Base-by-base conservation (phyloP, 37 sponge, comb jelly and placozoan genomes). In the Dysidea cf. avara region DNA sequence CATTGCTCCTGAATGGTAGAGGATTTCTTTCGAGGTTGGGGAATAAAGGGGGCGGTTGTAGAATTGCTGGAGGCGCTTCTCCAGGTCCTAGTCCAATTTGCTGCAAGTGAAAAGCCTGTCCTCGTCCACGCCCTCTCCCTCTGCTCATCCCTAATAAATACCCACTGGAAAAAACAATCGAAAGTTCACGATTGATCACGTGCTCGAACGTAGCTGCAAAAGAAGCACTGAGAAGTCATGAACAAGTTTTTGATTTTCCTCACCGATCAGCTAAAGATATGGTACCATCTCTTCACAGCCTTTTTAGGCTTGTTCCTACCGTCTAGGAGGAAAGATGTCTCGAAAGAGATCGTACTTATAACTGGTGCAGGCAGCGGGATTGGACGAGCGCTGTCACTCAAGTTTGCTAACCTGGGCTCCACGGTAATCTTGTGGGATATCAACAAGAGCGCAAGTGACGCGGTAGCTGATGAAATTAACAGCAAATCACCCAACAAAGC, bases 311-410 rank as follows among this genome's bases (percentile, higher is more conserved):
- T n/a, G n/a, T n/a, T n/a, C n/a, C n/a, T n/a, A n/a, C n/a, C n/a
- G n/a, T n/a, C n/a, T n/a, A n/a, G n/a, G 49, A 76, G 78, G 74
- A 91, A 91, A 54, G 83, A 90, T 22, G 76, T 93, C 1, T 81
- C 47, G 22, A 77, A 81, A 29, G 94, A 93, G 43, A 61, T 89
- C 35, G 87, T 94, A 24, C 84, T 94, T 31, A 78, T 94, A 21
- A 94, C 94, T 0, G 94, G 94, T 4, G 83, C 81, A 13, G 90
- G 78, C 7, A 89, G 82, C 25, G 94, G 94, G 0, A 89, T 94
- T 26, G 94, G 94, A 9, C 38, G 80, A 47, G 64, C 79, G 6
- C 85, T 94, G 86, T 12, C 31, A 57, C 7, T 57, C 25, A 77
- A 63, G 72, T 87, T 92, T 81, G 83, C 94, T 29, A 55, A 77